phyloP scores from a whole-genome alignment of 2,888 invertebrate genomes.

The Nasonovia ribisnigri region DNA sequence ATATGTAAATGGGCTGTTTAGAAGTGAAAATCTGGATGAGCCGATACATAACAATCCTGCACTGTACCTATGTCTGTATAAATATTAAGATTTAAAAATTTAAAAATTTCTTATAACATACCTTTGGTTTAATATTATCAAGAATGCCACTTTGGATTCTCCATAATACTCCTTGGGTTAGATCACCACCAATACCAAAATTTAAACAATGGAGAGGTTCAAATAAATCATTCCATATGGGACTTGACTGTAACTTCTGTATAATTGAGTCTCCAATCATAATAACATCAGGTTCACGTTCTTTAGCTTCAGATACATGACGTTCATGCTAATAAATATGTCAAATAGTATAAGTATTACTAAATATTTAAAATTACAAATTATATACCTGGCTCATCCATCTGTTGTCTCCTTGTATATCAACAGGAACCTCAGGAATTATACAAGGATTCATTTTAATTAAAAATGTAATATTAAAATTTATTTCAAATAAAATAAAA shows the following conservation, averaged over 20 bases:
- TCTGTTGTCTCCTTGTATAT: conserved; percentile 86
- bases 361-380: conserved; percentile 15
- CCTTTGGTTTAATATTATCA: conserved; percentile 89
- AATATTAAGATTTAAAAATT: background rate
- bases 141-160: conserved; percentile 89
- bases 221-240: conserved; percentile 91
- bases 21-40: too few species aligned
- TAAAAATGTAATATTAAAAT: background rate
- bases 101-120: conserved; percentile 69
- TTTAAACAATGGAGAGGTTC: conserved; percentile 92
- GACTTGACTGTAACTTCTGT: conserved; percentile 85
- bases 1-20: too few species aligned
- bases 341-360: background rate
- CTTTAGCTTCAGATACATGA: conserved; percentile 86
- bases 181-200: conserved; percentile 89
- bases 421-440: conserved; percentile 78
- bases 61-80: background rate
- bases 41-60: too few species aligned
- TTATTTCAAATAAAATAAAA: background rate
- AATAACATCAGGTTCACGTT: conserved; percentile 91
- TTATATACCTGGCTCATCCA: conserved; percentile 82
- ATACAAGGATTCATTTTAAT: conserved; percentile 67
- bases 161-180: conserved; percentile 90
- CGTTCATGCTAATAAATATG: conserved; percentile 80
- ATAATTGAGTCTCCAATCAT: conserved; percentile 91